Evolutionary conservation across 2,888 invertebrate genomes (phyloP), one percentile per base, ranked within the genome.

Genomic region (Unio pictorum): DNA sequence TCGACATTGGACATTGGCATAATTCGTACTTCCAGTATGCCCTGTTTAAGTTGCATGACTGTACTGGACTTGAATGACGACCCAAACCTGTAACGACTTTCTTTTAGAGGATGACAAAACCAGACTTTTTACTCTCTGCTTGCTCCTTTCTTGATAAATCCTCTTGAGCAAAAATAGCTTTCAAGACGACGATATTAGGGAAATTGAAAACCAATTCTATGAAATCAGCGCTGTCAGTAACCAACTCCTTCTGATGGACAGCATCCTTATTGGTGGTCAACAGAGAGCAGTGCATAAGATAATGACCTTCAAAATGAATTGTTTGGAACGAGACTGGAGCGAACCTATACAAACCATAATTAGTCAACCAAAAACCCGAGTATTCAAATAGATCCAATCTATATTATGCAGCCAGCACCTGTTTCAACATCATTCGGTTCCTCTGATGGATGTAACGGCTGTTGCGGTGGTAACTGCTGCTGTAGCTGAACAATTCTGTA

Each of bases 91-190:
- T 15, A 11, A 2, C 11, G 45, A 28, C 64, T 71, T 45, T 15
- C 69, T 77, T 0, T 68, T 63, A 18, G 66, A 64, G n/a, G 1
- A 54, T 45, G 77, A 77, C 57, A 68, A 61, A 30, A 72, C 71
- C 56, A 59, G 71, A n/a, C 62, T 77, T 17, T 55, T 75, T 3
- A 55, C 59, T 7, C 28, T 77, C 18, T 73, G 75, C 23, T 11
- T 75, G 1, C n/a, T 73, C 15, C 58, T 77, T 11, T 70, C 66
- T 34, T 75, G 75, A 17, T 69, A 75, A n/a, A 28, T 65, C 5
- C 65, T 75, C 5, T n/a, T 70, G 17, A 69, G 72, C 59, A 77
- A 77, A 60, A 73, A 73, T 30, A 70, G 75, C 26, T 73, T 77
- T 67, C 73, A 70, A 55, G 66, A 66, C 26, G 75, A 77, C 23